Conservation (phyloP, 2,113 vertebrate genomes). For the Apteryx owenii region DNA sequence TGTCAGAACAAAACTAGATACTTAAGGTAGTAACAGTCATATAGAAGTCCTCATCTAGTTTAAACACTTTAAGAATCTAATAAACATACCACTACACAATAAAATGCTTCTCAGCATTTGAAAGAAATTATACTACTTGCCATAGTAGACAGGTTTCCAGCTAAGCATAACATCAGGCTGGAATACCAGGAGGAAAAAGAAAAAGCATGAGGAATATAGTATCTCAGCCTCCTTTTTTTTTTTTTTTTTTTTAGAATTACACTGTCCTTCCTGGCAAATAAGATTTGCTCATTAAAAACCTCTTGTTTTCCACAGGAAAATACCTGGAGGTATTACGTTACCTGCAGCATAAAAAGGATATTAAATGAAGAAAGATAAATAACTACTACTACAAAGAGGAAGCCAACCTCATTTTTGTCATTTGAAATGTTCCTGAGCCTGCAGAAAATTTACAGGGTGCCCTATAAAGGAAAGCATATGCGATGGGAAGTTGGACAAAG, state of each 20-base stretch:
- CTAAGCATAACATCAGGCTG: not conserved
- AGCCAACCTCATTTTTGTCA: not conserved
- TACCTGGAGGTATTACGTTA: not conserved
- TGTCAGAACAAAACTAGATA: slow-evolving; percentile 10
- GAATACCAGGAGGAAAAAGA: not conserved
- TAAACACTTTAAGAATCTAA: not conserved
- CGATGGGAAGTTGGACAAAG: not conserved
- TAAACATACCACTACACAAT: not conserved
- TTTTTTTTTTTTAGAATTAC: not conserved
- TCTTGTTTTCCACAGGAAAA: not conserved
- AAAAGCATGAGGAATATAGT: not conserved
- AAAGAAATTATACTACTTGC: not conserved
- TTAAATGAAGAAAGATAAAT: not conserved
- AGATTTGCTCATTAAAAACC: not conserved
- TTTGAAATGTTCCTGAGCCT: not conserved
- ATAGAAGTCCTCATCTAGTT: not conserved
- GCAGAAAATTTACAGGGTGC: not conserved
- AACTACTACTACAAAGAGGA: not conserved
- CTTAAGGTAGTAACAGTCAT: not conserved
- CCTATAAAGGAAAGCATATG: accelerated
- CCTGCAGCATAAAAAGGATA: not conserved
- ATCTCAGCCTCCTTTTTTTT: not conserved
- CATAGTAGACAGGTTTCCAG: not conserved
- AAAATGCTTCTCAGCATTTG: not conserved
- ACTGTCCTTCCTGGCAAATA: not conserved